Percentiles rank a stretch among this genome's conserved stretches.
phyloP scores from a whole-genome alignment of 1,140 invertebrate genomes.

The Panulirus ornatus region DNA sequence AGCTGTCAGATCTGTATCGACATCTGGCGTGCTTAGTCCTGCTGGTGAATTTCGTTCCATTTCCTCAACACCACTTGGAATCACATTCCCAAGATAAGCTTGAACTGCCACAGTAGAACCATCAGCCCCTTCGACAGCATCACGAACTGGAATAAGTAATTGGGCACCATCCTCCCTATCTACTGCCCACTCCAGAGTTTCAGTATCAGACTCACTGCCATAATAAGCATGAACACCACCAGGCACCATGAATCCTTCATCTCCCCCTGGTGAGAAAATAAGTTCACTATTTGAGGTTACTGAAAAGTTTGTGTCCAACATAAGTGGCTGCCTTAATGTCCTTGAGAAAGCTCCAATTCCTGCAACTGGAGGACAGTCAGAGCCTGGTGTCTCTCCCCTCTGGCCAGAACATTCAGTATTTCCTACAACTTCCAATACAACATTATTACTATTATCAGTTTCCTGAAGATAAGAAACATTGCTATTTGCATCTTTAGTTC shows the following conservation, averaged over 20 bases:
- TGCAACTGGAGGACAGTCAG: constrained; percentile 57
- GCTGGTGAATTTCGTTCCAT: constrained; percentile 62
- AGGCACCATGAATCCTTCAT: constrained; percentile 61
- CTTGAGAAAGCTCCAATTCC: constrained; percentile 32
- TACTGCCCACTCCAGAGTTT: constrained; percentile 44
- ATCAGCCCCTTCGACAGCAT: constrained; percentile 63
- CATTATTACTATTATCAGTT: not conserved
- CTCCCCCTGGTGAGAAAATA: constrained; percentile 64
- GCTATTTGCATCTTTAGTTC: not conserved
- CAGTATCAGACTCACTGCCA: constrained; percentile 60
- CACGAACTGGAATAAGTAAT: constrained; percentile 26
- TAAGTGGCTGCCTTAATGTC: constrained; percentile 27
- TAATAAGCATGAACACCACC: constrained; percentile 52
- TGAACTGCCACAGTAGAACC: not conserved
- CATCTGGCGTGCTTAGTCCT: constrained; percentile 62
- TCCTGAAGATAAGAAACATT: not conserved
- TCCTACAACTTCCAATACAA: no score
- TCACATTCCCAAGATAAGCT: not conserved
- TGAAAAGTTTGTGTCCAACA: constrained; percentile 29
- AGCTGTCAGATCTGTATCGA: constrained; percentile 46
- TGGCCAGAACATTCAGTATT: not conserved
- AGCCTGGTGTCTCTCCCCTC: constrained; percentile 60
- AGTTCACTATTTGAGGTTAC: constrained; percentile 20
- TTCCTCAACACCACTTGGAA: not conserved
- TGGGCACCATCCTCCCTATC: not conserved